A percentile compares a stretch with the other conserved stretches of the same genome.
Evolutionary conservation across 64 coral and sea anemone genomes (phyloP).

Genomic region (Montipora sp.): DNA sequence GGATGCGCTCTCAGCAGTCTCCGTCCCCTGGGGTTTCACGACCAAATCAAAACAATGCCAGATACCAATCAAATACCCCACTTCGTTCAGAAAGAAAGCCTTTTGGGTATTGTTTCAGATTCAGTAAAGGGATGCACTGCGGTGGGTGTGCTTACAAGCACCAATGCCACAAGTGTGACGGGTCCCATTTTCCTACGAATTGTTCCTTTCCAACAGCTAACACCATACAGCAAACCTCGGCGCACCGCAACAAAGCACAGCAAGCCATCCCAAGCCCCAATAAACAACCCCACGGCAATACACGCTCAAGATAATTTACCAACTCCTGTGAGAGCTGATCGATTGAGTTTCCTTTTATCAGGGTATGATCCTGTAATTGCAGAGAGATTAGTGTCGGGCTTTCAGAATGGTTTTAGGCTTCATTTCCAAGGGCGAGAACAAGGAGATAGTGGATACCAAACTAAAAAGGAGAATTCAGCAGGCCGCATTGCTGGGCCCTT

Average conservation of each 20-base stretch:
- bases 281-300: too few species aligned
- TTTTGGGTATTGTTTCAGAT: conserved; percentile 3
- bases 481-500: neutral
- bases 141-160: neutral
- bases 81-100: neutral
- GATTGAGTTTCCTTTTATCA: conserved; percentile 3
- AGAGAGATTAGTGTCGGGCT: neutral
- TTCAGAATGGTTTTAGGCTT: conserved; percentile 10
- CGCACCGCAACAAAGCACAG: too few species aligned
- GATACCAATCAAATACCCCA: neutral
- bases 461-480: neutral
- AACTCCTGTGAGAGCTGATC: neutral
- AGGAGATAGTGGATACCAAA: neutral
- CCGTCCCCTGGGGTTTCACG: neutral
- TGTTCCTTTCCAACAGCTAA: conserved; percentile 17
- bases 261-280: too few species aligned
- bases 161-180: neutral
- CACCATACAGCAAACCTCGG: neutral
- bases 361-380: neutral
- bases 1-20: conserved; percentile 23
- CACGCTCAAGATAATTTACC: neutral
- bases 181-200: neutral
- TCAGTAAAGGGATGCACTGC: neutral
- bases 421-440: neutral
- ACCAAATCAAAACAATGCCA: neutral